A percentile compares a stretch with the other conserved stretches of the same genome.
phyloP scores from a whole-genome alignment of 2,797 vertebrate species.

The Rhynchotus rufescens region DNA sequence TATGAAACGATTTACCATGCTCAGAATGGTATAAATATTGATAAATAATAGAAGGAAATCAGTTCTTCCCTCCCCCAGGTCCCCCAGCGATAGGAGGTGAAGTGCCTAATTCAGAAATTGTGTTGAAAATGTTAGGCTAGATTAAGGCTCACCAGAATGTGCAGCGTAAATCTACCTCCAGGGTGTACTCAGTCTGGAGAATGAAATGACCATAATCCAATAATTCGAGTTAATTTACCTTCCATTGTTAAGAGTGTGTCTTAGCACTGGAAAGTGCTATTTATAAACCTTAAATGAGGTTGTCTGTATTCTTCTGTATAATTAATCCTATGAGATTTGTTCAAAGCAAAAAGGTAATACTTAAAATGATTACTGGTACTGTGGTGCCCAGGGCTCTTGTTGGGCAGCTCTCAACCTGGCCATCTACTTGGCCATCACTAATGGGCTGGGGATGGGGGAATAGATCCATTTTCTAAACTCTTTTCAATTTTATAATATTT shows the following conservation, averaged over 20 bases:
- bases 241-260: background rate
- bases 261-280: background rate
- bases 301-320: background rate
- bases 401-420: background rate
- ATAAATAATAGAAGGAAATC: background rate
- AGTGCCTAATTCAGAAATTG: background rate
- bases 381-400: background rate
- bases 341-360: background rate
- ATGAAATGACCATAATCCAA: background rate
- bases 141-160: background rate
- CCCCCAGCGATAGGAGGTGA: background rate
- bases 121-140: background rate
- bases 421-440: background rate
- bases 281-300: constrained; percentile 30
- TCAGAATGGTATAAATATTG: background rate
- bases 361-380: background rate
- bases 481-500: background rate
- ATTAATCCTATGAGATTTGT: background rate
- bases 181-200: background rate
- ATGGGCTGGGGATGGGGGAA: background rate
- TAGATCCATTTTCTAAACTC: background rate
- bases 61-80: background rate
- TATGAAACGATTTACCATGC: background rate
- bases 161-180: background rate
- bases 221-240: constrained; percentile 38